A percentile compares a stretch with the other conserved stretches of the same genome.
Evolutionary conservation across 2,888 invertebrate genomes (phyloP).

Genomic region (Drosophila affinis): DNA sequence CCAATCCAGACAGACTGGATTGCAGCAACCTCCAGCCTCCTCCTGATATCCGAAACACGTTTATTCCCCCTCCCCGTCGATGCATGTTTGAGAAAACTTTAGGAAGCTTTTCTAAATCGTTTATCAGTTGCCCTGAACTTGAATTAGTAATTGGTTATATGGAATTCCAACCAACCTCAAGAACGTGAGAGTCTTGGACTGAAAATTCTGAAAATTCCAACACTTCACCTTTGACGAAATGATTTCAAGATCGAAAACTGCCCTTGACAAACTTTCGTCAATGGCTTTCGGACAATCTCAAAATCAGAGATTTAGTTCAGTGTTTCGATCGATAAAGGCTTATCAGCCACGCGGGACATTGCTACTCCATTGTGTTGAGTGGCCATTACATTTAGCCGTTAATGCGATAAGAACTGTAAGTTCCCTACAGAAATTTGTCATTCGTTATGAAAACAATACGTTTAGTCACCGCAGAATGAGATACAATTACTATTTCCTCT

Average conservation of each 20-base stretch:
- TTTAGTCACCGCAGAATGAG: not conserved
- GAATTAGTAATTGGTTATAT: not conserved
- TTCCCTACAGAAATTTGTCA: not conserved
- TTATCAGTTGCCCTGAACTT: slow-evolving; percentile 15
- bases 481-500: not conserved
- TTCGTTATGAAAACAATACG: not conserved
- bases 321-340: not conserved
- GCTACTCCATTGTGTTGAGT: not conserved
- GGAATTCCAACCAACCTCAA: not conserved
- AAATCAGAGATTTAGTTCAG: not conserved
- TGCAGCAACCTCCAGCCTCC: not conserved
- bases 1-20: not conserved
- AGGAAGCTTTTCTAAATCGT: not conserved
- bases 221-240: not conserved
- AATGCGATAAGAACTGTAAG: not conserved
- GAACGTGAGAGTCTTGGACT: not conserved
- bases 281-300: too few relatives aligned
- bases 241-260: not conserved
- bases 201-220: not conserved
- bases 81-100: not conserved
- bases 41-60: not conserved
- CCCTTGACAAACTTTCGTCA: not conserved
- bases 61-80: not conserved
- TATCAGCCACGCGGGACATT: not conserved
- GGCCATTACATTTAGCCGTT: not conserved